phyloP scores from a whole-genome alignment of 2,797 vertebrate species.

The Chelon labrosus region DNA sequence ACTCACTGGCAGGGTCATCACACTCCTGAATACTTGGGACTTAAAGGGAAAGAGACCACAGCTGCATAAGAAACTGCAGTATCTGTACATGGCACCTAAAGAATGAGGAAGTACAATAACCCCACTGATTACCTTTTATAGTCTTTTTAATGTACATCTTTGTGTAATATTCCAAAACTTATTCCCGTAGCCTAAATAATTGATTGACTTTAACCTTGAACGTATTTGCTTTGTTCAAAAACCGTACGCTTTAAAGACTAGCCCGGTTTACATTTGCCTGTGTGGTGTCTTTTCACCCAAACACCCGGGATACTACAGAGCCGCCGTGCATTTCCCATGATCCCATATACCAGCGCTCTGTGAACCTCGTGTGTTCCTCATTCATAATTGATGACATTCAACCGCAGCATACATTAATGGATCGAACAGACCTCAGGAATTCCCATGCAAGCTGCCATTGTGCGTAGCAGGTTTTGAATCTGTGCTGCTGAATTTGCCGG shows the following conservation, averaged over 20 bases:
- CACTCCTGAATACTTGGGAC: constrained; percentile 69
- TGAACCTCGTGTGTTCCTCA: constrained; percentile 75
- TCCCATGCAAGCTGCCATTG: constrained; percentile 75
- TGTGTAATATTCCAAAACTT: background rate
- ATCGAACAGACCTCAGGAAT: constrained; percentile 81
- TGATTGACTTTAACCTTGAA: constrained; percentile 4
- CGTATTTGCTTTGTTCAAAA: background rate
- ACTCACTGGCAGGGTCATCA: constrained; percentile 81
- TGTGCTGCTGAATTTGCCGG: constrained; percentile 39
- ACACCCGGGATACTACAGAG: constrained; percentile 23
- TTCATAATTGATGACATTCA: constrained; percentile 84
- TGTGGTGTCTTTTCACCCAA: background rate
- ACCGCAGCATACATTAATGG: constrained; percentile 82
- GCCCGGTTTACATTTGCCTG: background rate
- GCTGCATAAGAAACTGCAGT: constrained; percentile 50
- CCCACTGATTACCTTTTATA: constrained; percentile 30
- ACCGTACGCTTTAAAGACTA: background rate
- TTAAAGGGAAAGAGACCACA: constrained; percentile 78
- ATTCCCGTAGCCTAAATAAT: background rate
- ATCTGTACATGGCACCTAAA: constrained; percentile 56
- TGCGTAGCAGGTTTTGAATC: constrained; percentile 60
- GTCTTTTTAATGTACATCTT: background rate
- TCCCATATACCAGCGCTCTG: constrained; percentile 53
- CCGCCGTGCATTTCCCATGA: constrained; percentile 29
- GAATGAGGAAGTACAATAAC: constrained; percentile 31